A percentile compares a stretch with the other conserved stretches of the same genome.
These are phyloP conservation scores for Laticauda colubrina DNA, from an alignment of 2,113 vertebrate genomes.

Conservation along the genomic window DNA sequence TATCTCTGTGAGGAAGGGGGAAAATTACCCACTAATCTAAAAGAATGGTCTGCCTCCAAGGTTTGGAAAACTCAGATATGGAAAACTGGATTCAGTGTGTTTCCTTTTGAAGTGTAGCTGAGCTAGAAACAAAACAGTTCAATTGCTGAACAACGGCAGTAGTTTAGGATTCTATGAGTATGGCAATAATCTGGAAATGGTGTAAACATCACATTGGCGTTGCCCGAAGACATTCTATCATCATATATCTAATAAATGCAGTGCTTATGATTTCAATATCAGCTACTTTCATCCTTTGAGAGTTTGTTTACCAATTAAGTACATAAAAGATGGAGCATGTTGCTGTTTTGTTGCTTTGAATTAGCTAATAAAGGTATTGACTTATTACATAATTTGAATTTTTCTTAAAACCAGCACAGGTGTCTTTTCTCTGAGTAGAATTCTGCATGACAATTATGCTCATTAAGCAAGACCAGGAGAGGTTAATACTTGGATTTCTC, in stretches of 20 bases:
- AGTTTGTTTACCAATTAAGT: neutral
- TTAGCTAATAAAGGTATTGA: neutral
- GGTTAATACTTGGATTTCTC: neutral
- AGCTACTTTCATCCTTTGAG: neutral
- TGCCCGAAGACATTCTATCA: neutral
- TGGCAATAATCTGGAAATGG: neutral
- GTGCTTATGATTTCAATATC: neutral
- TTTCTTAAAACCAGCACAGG: neutral
- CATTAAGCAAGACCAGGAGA: neutral
- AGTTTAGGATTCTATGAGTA: neutral
- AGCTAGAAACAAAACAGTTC: neutral
- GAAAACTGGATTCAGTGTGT: neutral
- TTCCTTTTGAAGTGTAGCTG: neutral
- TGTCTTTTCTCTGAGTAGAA: neutral
- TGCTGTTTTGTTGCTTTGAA: neutral
- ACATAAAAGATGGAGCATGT: neutral
- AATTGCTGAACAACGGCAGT: neutral
- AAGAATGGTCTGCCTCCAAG: neutral
- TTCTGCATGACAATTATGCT: neutral
- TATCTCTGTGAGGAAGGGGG: neutral
- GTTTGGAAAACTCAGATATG: neutral
- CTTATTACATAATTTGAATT: neutral
- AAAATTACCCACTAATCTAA: neutral
- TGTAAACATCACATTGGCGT: neutral
- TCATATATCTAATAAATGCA: neutral